Evolutionary conservation across 2,797 vertebrate species (phyloP), one percentile per base, ranked within the genome.

Genomic region (Semaprochilodus insignis): DNA sequence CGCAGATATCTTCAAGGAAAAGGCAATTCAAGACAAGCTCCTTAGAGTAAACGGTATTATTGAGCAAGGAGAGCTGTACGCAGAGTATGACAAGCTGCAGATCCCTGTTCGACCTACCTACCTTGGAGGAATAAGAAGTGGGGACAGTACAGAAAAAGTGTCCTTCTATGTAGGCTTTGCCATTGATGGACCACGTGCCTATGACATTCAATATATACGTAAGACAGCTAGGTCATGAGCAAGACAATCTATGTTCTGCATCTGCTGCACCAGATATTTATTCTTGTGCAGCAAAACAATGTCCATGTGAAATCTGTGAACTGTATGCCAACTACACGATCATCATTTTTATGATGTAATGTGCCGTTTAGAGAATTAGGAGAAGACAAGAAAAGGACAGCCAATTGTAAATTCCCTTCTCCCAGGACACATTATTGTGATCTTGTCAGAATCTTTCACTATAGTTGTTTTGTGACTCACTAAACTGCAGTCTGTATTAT

Each of bases 131-230:
- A 63, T 90, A 36, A 93, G 92, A 90, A 93, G 91, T 78, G 92
- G 91, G 2, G 87, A 85, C 80, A 93, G 91, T 75, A 92, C 90
- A 85, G 86, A 93, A 84, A 89, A 87, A 60, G 90, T 94, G n/a
- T 91, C 92, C 34, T 95, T 95, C 90, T 95, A 91, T 83, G 83
- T 95, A 36, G 92, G 90, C 0, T 95, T 95, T 91, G 93, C 92
- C 21, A 91, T 91, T 63, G 91, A 88, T 85, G 92, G 93, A 1
- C 91, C 88, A 60, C 87, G 93, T 85, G 93, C 94, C 72, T 94
- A 91, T 82, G 91, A 94, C 66, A 93, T 87, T 83, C 83, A 93
- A 84, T 66, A 81, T 51, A 23, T 31, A 31, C 31, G 31, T 31
- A 52, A 71, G 81, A 78, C 5, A 83, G 60, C 19, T 55, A 62